Evolutionary conservation across 1,140 invertebrate genomes (phyloP).

Genomic region (Brachionus paranguensis): DNA sequence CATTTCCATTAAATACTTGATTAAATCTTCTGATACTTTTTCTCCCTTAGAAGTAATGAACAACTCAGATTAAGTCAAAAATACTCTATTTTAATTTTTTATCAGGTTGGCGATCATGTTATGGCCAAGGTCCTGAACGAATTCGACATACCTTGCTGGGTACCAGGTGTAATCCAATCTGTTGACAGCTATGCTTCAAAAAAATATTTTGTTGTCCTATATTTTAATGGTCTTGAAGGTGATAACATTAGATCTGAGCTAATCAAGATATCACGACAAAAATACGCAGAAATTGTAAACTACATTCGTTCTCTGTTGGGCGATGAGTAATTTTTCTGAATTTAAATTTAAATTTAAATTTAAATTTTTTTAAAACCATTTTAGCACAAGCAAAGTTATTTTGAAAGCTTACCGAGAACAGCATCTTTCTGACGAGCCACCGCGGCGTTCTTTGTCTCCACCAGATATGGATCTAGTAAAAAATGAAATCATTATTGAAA

Average conservation of each 20-base stretch:
- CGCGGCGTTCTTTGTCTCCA: not conserved
- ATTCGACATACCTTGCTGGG: conserved; percentile 18
- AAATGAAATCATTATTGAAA: not conserved
- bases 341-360: not conserved
- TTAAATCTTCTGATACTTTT: not conserved
- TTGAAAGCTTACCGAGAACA: conserved; percentile 2
- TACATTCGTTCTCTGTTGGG: conserved; percentile 11
- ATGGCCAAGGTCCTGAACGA: conserved; percentile 31
- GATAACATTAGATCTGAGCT: conserved; percentile 2
- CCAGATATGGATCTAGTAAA: conserved; percentile 14
- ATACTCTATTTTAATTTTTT: not conserved
- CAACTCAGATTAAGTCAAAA: too few species aligned
- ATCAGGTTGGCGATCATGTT: not conserved
- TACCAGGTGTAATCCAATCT: conserved; percentile 34
- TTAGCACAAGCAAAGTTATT: not conserved
- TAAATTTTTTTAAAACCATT: not conserved
- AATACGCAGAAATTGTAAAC: not conserved
- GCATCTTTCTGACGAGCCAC: not conserved
- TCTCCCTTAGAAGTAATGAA: not conserved
- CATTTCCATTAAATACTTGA: not conserved
- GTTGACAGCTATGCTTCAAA: not conserved
- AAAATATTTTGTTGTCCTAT: conserved; percentile 17
- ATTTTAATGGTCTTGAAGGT: conserved; percentile 23
- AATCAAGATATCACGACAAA: not conserved
- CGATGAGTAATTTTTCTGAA: not conserved